Evolutionary conservation across 2,888 invertebrate genomes (phyloP), one percentile per base, ranked within the genome.

Genomic region (Cephus nigrinus): DNA sequence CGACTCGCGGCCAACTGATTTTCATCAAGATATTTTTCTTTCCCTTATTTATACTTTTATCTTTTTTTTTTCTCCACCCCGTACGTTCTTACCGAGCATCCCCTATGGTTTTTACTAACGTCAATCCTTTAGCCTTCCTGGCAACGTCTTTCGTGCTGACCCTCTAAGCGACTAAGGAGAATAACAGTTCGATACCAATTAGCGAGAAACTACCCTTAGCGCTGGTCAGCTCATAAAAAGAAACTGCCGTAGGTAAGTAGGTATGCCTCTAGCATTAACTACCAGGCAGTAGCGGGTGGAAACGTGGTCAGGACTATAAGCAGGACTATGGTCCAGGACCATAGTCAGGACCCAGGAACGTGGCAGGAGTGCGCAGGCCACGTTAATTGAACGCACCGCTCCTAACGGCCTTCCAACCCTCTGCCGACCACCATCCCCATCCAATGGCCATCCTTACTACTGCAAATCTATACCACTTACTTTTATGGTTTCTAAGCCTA

Each of bases 171-270:
- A 88, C 90, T 89, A 90, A 86, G 86, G 88, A 84, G 87, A 90
- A 89, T 91, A 91, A 91, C 87, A 90, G 91, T 91, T 91, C 91
- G 89, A 91, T 91, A 90, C 90, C 91, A 91, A 91, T 91, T 91
- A 91, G 89, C 88, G 86, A 87, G 86, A 88, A 89, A 89, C 88
- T 87, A 88, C 83, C 75, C 73, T 75, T 68, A 84, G 80, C 77
- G 80, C 85, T 86, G 87, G 84, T 85, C 83, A 82, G 86, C 80
- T 84, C 86, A 88, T 91, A 91, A 91, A 91, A 91, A 91, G 89
- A 91, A 91, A 91, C 90, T 89, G 86, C 89, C 88, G 84, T 88
- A 88, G 89, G 91, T 90, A 90, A 90, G 90, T 90, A 90, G 88
- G 86, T 89, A 88, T 87, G 88, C 90, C 86, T 87, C 86, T 83